Evolutionary conservation across 2,797 vertebrate genomes (phyloP), one percentile per base, ranked within the genome.

Genomic region (Cynodonichthys magdalenae): DNA sequence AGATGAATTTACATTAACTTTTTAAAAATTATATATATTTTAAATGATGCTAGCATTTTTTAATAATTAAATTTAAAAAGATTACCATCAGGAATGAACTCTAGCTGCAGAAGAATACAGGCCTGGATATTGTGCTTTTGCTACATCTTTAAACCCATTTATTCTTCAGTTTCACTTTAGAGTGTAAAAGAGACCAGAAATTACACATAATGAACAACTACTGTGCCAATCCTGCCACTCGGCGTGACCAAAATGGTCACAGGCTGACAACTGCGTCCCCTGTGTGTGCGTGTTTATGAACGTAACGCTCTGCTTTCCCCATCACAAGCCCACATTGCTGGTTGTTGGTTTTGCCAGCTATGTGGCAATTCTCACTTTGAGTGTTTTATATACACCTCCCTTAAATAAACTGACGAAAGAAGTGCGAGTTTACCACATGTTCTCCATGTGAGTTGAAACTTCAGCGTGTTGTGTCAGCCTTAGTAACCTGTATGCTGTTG

Each of bases 151-250:
- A 89, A 89, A 91, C 90, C 89, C 81, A 80, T 91, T 91, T 90
- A 88, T 91, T 92, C 80, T 77, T 84, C 77, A 79, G 77, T 89
- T 90, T 90, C 85, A 85, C 85, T 89, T 76, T 85, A 83, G 88
- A 77, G 89, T 90, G 86, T 89, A 83, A 92, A 91, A 85, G 75
- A 81, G 87, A 88, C 88, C 91, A 90, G 88, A 89, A 92, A 91
- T 92, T 85, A 74, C 82, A 87, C 86, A 92, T 93, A 93, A 94
- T 93, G 88, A 94, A 80, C 84, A 77, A 85, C 81, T 87, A 68
- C 59, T 15, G 74, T 90, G 92, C 92, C 93, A 94, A 69, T 85
- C 63, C 84, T 86, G 89, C 92, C 90, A 89, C 88, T 76, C 79
- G 82, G 65, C 85, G 89, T 82, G 91, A 92, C 90, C 91, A 89